Evolutionary conservation across 1,140 invertebrate species (phyloP), one percentile per base, ranked within the genome.

Genomic region (Atopsyche davidsoni): DNA sequence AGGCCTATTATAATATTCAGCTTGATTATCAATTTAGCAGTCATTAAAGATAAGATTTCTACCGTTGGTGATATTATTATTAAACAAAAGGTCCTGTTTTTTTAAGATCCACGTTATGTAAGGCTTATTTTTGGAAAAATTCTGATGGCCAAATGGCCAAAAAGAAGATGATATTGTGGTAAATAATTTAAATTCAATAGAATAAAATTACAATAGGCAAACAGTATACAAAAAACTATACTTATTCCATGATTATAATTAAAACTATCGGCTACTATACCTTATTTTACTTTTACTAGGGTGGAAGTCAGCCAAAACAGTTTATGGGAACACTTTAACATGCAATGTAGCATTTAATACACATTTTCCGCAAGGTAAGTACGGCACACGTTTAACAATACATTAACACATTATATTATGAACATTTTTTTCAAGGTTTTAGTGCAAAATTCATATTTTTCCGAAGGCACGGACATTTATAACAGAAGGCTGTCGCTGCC

Each of bases 261-360:
- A 11, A 10, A 22, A 24, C 22, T 35, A 16, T 18, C 21, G 1
- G 35, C 3, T 16, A 49, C 24, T 18, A 28, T 49, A 50, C 47
- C 47, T 50, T 24, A 49, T 36, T 40, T 42, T 50, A 42, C 38
- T 48, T 48, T 48, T 50, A 42, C 19, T 43, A 28, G 31, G 47
- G 19, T 42, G 39, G 28, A 50, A 50, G 40, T 42, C 28, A 22
- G 31, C 24, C 35, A 50, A 42, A 42, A 50, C 38, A 42, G 14
- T 24, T 22, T 11, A 40, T 35, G 35, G 39, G 39, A 19, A 22
- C 47, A 50, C 47, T 50, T 42, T 35, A 50, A 42, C 46, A 49
- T 35, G 19, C 25, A 43, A 50, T 42, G 18, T 43, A 43, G 34
- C 11, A 34, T 35, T 16, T 34, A 23, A 34, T 35, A 43, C 40